Evolutionary conservation across 2,113 vertebrate species (phyloP), one percentile per base, ranked within the genome.

Genomic region (Hiodon alosoides): DNA sequence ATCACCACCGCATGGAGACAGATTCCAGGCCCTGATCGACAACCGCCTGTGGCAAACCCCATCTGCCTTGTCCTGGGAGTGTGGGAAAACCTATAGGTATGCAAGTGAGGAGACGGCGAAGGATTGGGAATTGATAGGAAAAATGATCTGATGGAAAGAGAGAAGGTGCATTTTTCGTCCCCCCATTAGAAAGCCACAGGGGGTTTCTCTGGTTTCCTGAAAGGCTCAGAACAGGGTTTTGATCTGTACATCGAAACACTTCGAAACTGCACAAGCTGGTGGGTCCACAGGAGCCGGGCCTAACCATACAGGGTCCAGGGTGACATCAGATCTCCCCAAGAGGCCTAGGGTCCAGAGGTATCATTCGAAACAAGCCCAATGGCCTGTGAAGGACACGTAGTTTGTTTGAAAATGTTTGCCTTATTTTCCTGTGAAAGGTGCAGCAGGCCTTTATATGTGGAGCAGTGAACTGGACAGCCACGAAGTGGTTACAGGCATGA

Each of bases 341-440:
- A 14, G 47, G 51, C 67, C 53, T 68, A 50, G 67, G 52, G 46
- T 16, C n/a, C 31, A 0, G 31, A 75, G 14, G 52, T 47, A 69
- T 13, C 5, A 53, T 54, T 66, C 2, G 64, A 52, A 68, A 51
- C 31, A 54, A 54, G 13, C 31, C 48, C 57, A 60, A 6, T 50
- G 51, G 67, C 7, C 64, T 64, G 16, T 61, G 13, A 54, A 53
- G 67, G 67, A 31, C 31, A 31, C 31, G 31, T 31, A 31, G 31
- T 31, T 31, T 31, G 31, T 31, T 31, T 31, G 50, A 46, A 4
- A 16, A 54, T 51, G 16, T 46, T 47, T 10, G 6, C 13, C 53
- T 71, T 14, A 13, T 11, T 57, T 75, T 16, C 64, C 58, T 52
- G 51, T 76, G 57, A 62, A 76, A n/a, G 67, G 17, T 16, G 9